Base-by-base conservation (phyloP, 2,113 vertebrate species). In the Panthera uncia region DNA sequence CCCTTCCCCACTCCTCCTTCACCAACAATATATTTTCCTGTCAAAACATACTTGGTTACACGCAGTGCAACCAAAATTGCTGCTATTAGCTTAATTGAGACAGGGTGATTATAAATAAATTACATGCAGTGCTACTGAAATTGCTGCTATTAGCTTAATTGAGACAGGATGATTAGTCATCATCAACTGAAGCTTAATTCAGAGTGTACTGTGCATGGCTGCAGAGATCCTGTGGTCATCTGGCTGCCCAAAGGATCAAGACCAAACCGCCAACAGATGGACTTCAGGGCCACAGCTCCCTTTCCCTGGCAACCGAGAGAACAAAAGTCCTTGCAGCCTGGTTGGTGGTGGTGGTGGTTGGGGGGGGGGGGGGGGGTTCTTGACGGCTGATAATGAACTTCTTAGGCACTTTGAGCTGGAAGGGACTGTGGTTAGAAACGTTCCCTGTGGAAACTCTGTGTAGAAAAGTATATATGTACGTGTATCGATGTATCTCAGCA, bases 101-200 rank as follows among this genome's bases (percentile, higher is more conserved):
- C 92, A 86, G 98, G 82, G 88, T 96, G 96, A 98, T 99, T 99
- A 99, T 97, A 98, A 99, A 98, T 98, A 98, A 99, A 99, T 98
- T 97, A 98, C 97, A 98, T 25, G 96, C 97, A 97, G 97, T 0
- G 83, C 95, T 96, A 97, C 98, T 98, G 98, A 99, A 99, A 99
- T 99, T 99, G 99, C 99, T 99, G 99, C 99, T 99, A 99, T 99
- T 99, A 99, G 99, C 99, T 99, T 99, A 97, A 99, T 99, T 98
- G 98, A 98, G 98, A 97, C 98, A 98, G 99, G 98, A 97, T 99
- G 99, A 99, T 99, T 99, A 99, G 99, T 99, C 99, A 98, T 99
- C 99, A 98, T 98, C 99, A 98, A 98, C 98, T 97, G 92, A 98
- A 96, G 98, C 98, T 99, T 99, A 99, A 99, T 99, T 99, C 27